Evolutionary conservation across 2,113 vertebrate genomes (phyloP).

Genomic region (Erpornis zantholeuca): DNA sequence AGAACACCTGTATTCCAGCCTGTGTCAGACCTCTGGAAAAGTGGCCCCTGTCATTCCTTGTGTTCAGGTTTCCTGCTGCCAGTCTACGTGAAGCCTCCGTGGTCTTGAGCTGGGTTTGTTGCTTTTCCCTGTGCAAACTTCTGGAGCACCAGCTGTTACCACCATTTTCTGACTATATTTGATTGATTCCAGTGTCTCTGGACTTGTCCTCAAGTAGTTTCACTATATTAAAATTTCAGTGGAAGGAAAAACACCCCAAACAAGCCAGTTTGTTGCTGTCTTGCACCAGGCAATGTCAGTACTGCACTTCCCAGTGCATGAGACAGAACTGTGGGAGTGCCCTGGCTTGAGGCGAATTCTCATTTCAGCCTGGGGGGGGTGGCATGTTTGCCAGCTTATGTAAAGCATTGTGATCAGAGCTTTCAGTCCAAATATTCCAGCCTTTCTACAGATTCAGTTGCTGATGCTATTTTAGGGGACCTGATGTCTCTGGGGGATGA

Average conservation of each 20-base stretch:
- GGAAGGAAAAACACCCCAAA: neutral
- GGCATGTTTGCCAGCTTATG: neutral
- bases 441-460: conserved; percentile 27
- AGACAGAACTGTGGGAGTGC: neutral
- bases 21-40: neutral
- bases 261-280: neutral
- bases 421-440: neutral
- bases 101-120: neutral
- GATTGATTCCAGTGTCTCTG: neutral
- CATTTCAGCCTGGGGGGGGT: neutral
- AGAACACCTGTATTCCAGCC: neutral
- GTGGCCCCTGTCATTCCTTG: neutral
- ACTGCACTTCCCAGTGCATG: accelerated
- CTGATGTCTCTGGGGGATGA: conserved; percentile 46
- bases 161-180: neutral
- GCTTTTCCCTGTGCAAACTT: neutral
- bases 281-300: neutral
- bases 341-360: neutral
- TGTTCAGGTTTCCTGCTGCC: neutral
- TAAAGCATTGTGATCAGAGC: conserved; percentile 7
- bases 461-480: conserved; percentile 61
- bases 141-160: neutral
- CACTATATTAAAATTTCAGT: neutral
- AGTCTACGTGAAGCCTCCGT: accelerated
- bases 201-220: neutral